phyloP scores from a whole-genome alignment of 2,888 invertebrate genomes.

The Digitonthophagus gazella region DNA sequence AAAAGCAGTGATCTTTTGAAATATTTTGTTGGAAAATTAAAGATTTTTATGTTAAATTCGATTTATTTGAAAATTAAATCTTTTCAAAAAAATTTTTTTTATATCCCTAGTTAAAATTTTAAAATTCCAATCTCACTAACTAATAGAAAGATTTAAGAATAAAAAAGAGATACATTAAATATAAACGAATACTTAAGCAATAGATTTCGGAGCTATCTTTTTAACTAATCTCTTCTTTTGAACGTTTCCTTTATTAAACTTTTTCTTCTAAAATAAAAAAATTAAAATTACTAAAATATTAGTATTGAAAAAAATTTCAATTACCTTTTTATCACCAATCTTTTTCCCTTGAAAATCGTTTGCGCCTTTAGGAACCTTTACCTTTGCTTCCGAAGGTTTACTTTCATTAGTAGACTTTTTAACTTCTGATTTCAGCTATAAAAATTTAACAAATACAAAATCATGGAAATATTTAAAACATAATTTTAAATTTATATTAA shows the following conservation, averaged over 20 bases:
- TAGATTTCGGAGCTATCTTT: slow-evolving; percentile 25
- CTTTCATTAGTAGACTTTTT: slow-evolving; percentile 7
- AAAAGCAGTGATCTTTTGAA: neutral
- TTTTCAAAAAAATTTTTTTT: too few species aligned
- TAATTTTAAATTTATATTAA: too few species aligned
- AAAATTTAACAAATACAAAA: too few species aligned
- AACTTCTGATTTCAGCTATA: too few species aligned
- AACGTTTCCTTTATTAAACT: slow-evolving; percentile 23
- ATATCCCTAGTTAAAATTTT: too few species aligned
- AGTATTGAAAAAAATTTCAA: neutral
- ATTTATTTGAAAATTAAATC: too few species aligned
- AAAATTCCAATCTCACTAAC: too few species aligned
- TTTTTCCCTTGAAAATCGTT: slow-evolving; percentile 23
- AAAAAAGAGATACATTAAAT: too few species aligned
- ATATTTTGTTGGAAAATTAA: neutral
- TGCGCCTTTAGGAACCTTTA: neutral
- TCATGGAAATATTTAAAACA: too few species aligned
- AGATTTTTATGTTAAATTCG: too few species aligned
- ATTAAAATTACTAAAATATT: slow-evolving; percentile 1
- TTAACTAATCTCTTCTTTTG: slow-evolving; percentile 24
- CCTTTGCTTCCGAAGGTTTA: neutral
- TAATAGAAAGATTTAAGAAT: too few species aligned
- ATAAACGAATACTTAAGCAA: neutral
- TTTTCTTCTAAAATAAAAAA: slow-evolving; percentile 23
- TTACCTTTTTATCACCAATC: slow-evolving; percentile 21